Conservation (phyloP, 2,888 invertebrate genomes). For the Polydrusus cervinus region DNA sequence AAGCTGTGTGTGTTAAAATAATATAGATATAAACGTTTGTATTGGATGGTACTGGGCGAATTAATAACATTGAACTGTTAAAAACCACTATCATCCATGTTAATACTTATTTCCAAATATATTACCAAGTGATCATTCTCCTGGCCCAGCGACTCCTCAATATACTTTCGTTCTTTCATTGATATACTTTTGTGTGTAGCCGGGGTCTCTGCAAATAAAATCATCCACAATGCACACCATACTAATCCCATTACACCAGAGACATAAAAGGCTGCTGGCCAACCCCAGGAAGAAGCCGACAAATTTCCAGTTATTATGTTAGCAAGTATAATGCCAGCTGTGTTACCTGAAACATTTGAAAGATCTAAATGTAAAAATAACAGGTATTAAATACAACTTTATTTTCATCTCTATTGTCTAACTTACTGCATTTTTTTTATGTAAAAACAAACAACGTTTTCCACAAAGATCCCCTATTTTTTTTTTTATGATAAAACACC, state of each 20-base stretch:
- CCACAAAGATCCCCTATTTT: no score
- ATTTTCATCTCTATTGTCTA: no score
- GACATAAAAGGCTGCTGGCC: constrained; percentile 84
- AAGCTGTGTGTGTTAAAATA: no score
- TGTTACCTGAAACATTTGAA: constrained; percentile 73
- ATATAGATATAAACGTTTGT: no score
- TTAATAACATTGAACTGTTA: no score
- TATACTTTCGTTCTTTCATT: constrained; percentile 77
- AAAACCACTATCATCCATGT: no score
- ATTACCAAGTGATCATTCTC: constrained; percentile 51
- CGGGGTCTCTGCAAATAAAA: constrained; percentile 79
- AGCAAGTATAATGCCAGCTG: constrained; percentile 84
- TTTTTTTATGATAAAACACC: no score
- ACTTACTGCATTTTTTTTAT: no score
- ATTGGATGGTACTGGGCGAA: no score
- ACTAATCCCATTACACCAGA: constrained; percentile 77
- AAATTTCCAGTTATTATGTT: constrained; percentile 80
- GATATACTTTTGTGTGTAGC: constrained; percentile 76
- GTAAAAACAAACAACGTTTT: no score
- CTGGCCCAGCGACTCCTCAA: constrained; percentile 64
- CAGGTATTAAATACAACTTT: no score
- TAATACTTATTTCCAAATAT: not conserved
- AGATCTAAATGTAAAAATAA: no score
- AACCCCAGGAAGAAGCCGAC: constrained; percentile 78
- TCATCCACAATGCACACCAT: constrained; percentile 76